Conservation (phyloP, 2,888 invertebrate species). For the Mycalesis mineus region DNA sequence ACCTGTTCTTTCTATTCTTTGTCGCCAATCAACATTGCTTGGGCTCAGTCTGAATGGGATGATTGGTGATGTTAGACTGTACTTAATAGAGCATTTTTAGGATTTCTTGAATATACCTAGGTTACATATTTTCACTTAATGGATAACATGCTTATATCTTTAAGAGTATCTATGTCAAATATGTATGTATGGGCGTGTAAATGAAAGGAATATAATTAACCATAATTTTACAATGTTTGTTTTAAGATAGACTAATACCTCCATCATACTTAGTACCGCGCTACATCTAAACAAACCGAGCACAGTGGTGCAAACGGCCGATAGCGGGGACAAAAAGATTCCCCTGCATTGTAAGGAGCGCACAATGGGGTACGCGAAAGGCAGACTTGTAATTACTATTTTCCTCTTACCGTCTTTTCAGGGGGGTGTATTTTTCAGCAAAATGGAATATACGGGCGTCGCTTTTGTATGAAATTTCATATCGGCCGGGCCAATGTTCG, state of each 20-base stretch:
- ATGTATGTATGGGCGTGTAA: no score
- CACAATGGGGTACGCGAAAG: slow-evolving; percentile 61
- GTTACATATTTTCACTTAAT: no score
- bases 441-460: slow-evolving; percentile 59
- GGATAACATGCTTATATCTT: no score
- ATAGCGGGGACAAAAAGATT: slow-evolving; percentile 75
- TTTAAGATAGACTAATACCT: background rate
- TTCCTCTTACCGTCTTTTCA: slow-evolving; percentile 70
- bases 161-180: no score
- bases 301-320: slow-evolving; percentile 69
- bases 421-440: slow-evolving; percentile 66
- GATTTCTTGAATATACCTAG: no score
- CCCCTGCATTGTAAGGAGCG: slow-evolving; percentile 63
- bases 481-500: slow-evolving; percentile 39
- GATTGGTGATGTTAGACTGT: no score
- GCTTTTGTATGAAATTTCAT: slow-evolving; percentile 53
- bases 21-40: no score
- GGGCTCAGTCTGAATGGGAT: no score
- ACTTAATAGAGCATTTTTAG: no score
- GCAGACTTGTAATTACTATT: slow-evolving; percentile 77
- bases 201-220: no score
- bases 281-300: slow-evolving; percentile 52
- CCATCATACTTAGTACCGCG: slow-evolving; percentile 28
- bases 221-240: no score
- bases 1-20: no score